Base-by-base conservation (phyloP, 2,797 vertebrate genomes). In the Anableps anableps region DNA sequence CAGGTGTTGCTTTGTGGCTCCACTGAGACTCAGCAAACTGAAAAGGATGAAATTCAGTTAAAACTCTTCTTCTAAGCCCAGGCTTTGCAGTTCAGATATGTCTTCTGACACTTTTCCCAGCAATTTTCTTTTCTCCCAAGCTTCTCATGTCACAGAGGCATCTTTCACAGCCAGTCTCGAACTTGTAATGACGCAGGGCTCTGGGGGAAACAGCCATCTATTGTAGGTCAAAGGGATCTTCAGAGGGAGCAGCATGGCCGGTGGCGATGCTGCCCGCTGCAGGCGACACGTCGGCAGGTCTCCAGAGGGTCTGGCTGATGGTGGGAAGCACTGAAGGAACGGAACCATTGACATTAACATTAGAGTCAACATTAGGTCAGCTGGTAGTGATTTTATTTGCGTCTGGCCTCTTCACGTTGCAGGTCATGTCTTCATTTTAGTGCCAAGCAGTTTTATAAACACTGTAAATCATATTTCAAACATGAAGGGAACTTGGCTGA, bases 1-100 rank as follows among this genome's bases (percentile, higher is more conserved):
- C 95, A 97, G 96, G 96, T 96, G 96, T 89, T 86, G 91, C 91
- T 93, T 95, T 88, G 90, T 89, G 85, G 77, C 82, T 91, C 89
- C 78, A 79, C 90, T 93, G 94, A 92, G 85, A 84, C 58, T 87
- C 85, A 77, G 14, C 34, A 19, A 58, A 38, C 85, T 82, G 74
- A 76, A 79, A 68, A 55, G 48, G 47, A 84, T 81, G 74, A 74
- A 81, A 62, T 84, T 79, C 58, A 85, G 70, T 76, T 62, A 38
- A 79, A 83, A 74, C 48, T 74, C 17, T 6, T 3, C 78, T 80
- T 51, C 86, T 3, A 64, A 77, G 51, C 26, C 47, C 50, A 50
- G 72, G 17, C 50, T 72, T 78, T 29, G 41, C 68, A 71, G 26
- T 74, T 74, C 34, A 51, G 48, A 34, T 74, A n/a, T 13, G 16